These are phyloP conservation scores for Cebus imitator DNA, from an alignment of 2,113 vertebrate genomes.

Conservation along the genomic window DNA sequence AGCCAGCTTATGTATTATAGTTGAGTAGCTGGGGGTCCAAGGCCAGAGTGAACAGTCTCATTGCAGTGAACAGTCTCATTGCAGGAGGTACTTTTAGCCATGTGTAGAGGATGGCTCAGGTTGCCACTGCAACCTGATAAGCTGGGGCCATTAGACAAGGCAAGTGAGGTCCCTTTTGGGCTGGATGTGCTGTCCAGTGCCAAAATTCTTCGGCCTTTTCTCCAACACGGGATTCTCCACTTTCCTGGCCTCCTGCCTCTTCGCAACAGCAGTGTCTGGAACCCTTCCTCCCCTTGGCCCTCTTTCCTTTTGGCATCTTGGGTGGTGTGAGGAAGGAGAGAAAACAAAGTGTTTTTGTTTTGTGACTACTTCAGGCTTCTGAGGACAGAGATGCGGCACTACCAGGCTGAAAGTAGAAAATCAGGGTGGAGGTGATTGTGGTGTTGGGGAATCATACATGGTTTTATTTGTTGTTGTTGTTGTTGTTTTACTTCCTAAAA, in stretches of 20 bases:
- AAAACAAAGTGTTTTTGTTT: too few species aligned
- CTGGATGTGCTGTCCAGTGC: background rate
- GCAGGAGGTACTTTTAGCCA: background rate
- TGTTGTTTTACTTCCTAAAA: background rate
- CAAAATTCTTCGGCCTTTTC: background rate
- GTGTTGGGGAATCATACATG: background rate
- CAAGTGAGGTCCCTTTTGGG: background rate
- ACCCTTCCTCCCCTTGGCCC: background rate
- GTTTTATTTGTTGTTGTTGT: background rate
- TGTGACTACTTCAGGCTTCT: background rate
- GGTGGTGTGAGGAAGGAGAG: background rate
- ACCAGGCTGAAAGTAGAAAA: background rate
- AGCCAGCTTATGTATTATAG: too few species aligned
- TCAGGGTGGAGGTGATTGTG: too few species aligned
- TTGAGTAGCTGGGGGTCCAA: too few species aligned
- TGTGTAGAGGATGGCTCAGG: too few species aligned
- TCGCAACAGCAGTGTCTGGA: background rate
- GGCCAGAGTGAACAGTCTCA: too few species aligned
- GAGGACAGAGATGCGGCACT: background rate
- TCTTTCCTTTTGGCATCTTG: background rate
- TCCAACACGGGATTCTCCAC: background rate
- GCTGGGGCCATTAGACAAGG: background rate
- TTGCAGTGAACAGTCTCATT: too few species aligned
- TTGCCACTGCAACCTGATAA: background rate
- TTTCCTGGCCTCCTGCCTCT: background rate